These are phyloP conservation scores for Apogon talboti DNA, from an alignment of 2,797 vertebrate genomes.

Conservation along the genomic window DNA sequence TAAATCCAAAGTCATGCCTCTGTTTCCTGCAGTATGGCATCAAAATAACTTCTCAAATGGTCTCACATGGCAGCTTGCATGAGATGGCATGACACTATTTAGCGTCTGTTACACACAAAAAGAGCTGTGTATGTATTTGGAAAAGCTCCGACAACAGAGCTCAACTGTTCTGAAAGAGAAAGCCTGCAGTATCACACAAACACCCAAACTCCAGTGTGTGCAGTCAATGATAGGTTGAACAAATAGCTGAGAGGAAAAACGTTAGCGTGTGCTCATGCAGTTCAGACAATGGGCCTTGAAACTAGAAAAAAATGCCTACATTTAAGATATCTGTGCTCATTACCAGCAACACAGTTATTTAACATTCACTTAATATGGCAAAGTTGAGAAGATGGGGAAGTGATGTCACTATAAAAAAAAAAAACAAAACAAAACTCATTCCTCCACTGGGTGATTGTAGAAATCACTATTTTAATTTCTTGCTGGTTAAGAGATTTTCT, in stretches of 20 bases:
- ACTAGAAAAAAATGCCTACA: too few relatives aligned
- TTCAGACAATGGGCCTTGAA: too few relatives aligned
- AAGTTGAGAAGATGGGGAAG: too few relatives aligned
- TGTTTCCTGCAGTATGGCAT: slow-evolving; percentile 25
- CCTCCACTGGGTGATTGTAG: too few relatives aligned
- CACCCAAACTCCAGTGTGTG: slow-evolving; percentile 15
- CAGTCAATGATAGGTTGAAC: slow-evolving; percentile 28
- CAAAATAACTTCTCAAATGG: slow-evolving; percentile 22
- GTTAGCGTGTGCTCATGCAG: background rate
- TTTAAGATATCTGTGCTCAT: too few relatives aligned
- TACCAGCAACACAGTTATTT: too few relatives aligned
- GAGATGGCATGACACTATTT: slow-evolving; percentile 48
- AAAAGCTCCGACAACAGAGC: slow-evolving; percentile 37
- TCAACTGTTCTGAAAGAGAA: slow-evolving; percentile 34
- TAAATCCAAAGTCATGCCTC: slow-evolving; percentile 19
- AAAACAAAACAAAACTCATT: too few relatives aligned
- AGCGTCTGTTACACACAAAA: slow-evolving; percentile 32
- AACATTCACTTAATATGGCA: too few relatives aligned
- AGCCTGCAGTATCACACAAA: slow-evolving; percentile 24
- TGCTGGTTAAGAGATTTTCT: too few relatives aligned
- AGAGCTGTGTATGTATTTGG: slow-evolving; percentile 37
- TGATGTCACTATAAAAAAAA: too few relatives aligned
- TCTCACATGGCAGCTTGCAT: slow-evolving; percentile 30
- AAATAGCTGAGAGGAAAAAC: slow-evolving; percentile 18
- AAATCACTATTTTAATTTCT: too few relatives aligned